Conservation (phyloP, 1,140 invertebrate genomes). For the Aphis gossypii region DNA sequence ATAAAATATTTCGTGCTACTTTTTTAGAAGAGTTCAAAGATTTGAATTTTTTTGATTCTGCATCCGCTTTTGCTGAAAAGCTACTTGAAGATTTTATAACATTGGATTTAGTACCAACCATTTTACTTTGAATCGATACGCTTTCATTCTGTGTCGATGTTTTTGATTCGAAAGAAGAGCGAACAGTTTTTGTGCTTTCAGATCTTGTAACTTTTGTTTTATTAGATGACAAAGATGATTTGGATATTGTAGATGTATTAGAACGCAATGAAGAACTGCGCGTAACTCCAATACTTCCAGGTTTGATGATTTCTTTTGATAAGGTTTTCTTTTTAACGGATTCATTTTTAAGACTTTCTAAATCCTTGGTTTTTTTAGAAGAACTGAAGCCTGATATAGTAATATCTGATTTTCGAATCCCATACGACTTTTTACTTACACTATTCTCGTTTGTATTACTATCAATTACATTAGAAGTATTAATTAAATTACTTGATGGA, state of each 20-base stretch:
- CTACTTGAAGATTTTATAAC: neutral
- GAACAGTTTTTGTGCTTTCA: neutral
- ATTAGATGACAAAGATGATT: neutral
- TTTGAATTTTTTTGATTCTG: neutral
- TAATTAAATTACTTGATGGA: neutral
- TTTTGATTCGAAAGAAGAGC: neutral
- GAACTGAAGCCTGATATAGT: neutral
- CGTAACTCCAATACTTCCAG: neutral
- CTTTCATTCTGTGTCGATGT: neutral
- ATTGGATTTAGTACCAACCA: neutral
- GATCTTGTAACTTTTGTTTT: neutral
- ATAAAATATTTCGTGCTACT: neutral
- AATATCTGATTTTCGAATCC: neutral
- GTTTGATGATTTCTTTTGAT: neutral
- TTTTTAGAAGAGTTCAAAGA: neutral
- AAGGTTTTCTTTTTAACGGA: neutral
- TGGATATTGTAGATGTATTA: neutral
- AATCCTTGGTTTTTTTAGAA: neutral
- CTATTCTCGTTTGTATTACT: neutral
- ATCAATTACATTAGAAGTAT: neutral
- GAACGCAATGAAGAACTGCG: conserved; percentile 1
- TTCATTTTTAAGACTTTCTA: neutral
- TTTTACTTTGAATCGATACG: neutral
- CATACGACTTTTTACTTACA: neutral
- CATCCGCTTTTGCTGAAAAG: neutral